Evolutionary conservation across 2,888 invertebrate genomes (phyloP), one percentile per base, ranked within the genome.

Genomic region (Monopis laevigella): DNA sequence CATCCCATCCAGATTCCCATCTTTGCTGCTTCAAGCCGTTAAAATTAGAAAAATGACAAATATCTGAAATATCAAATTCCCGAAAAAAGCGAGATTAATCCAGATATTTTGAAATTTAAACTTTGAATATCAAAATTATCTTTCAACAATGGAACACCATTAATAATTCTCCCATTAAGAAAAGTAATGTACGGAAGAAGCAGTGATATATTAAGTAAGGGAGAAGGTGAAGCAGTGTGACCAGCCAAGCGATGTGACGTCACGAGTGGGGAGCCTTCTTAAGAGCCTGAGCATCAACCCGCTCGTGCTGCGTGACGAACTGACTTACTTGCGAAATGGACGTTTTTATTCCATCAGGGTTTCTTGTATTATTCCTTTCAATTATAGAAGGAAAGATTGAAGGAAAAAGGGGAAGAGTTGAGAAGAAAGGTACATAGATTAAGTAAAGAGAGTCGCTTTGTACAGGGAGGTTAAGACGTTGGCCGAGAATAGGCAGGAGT

Each of bases 291-390:
- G 57, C 51, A 58, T 51, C 54, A 51, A 51, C 44, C 47, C 49
- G 55, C 51, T 56, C 61, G 56, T 52, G 53, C 46, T 54, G 57
- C 60, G 58, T 57, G 55, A 59, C 55, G 49, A 14, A 14, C 19
- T 34, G 26, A 41, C 56, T 40, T 40, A 43, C 24, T 53, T 54
- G 48, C 30, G 2, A 29, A 43, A 39, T 21, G 54, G 59, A 52
- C 59, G 39, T 34, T 6, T 32, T 32, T 24, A 24, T 24, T 29
- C 6, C 4, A 16, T 34, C 24, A 24, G 24, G 24, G 3, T 34
- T 16, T 34, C 4, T 6, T 14, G n/a, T 34, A 5, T 5, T 29
- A 29, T 11, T 12, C 6, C n/a, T 29, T 5, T 7, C 24, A 8
- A 21, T 21, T 21, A 5, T 8, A 21, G 6, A 21, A 21, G 24